These are phyloP conservation scores for Idaea dimidiata DNA, from an alignment of 2,888 invertebrate genomes.

Conservation along the genomic window DNA sequence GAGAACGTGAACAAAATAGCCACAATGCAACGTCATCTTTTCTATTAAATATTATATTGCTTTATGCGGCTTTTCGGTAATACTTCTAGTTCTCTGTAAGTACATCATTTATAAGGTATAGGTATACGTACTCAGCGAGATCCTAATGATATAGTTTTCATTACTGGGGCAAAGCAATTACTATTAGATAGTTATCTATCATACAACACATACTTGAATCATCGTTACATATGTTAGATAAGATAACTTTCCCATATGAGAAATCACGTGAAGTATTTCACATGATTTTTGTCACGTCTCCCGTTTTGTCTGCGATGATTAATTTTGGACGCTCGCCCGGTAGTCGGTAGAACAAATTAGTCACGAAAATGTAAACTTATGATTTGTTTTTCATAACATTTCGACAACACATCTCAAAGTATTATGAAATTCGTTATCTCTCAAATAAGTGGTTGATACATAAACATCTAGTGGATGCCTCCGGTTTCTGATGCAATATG, in stretches of 20 bases:
- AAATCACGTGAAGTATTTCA: slow-evolving; percentile 27
- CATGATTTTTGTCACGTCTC: slow-evolving; percentile 25
- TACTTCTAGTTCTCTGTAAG: no score
- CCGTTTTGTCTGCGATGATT: slow-evolving; percentile 14
- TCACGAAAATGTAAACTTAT: slow-evolving; percentile 14
- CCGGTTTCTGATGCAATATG: not conserved
- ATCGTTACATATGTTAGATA: slow-evolving; percentile 8
- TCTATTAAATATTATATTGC: no score
- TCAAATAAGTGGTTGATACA: not conserved
- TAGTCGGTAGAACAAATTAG: slow-evolving; percentile 10
- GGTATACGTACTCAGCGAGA: no score
- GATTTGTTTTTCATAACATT: not conserved
- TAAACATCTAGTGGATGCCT: not conserved
- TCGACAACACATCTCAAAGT: not conserved
- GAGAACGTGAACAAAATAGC: no score
- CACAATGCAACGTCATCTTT: no score
- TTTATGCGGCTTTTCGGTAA: no score
- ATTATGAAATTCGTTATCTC: not conserved
- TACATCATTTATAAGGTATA: no score
- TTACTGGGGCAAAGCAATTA: not conserved
- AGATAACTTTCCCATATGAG: slow-evolving; percentile 5
- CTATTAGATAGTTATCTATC: not conserved
- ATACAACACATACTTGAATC: not conserved
- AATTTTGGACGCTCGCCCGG: slow-evolving; percentile 25
- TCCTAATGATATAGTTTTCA: no score